Percentiles rank a stretch among this genome's conserved stretches.
Conservation (phyloP, 2,797 vertebrate genomes). For the Helicolenus hilgendorfi region DNA sequence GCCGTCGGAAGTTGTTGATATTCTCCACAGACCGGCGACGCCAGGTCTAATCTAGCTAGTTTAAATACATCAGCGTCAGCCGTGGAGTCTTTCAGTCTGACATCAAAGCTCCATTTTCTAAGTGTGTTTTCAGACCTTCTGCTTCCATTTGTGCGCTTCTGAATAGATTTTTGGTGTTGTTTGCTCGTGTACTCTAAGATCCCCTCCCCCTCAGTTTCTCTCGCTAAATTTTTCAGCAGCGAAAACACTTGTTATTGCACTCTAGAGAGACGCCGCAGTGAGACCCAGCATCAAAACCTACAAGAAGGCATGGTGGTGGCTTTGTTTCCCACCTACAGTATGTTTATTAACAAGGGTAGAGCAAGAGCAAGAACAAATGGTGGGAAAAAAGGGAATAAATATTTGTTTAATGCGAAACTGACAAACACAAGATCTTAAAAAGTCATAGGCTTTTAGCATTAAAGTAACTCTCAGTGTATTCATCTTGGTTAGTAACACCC, state of each 20-base stretch:
- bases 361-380: background rate
- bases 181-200: background rate
- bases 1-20: slow-evolving; percentile 67
- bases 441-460: background rate
- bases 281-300: background rate
- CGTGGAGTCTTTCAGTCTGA: slow-evolving; percentile 39
- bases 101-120: slow-evolving; percentile 64
- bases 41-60: slow-evolving; percentile 45
- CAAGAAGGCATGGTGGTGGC: background rate
- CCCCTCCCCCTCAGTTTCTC: background rate
- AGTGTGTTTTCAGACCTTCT: slow-evolving; percentile 38
- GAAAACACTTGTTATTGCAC: slow-evolving; percentile 36
- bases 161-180: slow-evolving; percentile 29
- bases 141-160: slow-evolving; percentile 50
- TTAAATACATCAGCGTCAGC: slow-evolving; percentile 41
- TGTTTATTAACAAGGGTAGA: background rate
- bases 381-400: background rate
- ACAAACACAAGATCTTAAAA: background rate
- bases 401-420: background rate
- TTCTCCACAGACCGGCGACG: slow-evolving; percentile 52
- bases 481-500: background rate
- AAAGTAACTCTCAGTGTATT: background rate
- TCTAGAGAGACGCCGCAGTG: background rate
- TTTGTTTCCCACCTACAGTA: background rate
- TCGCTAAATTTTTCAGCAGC: slow-evolving; percentile 24